These are phyloP conservation scores for Xanthorhoe designata DNA, from an alignment of 2,888 invertebrate species.

Conservation along the genomic window DNA sequence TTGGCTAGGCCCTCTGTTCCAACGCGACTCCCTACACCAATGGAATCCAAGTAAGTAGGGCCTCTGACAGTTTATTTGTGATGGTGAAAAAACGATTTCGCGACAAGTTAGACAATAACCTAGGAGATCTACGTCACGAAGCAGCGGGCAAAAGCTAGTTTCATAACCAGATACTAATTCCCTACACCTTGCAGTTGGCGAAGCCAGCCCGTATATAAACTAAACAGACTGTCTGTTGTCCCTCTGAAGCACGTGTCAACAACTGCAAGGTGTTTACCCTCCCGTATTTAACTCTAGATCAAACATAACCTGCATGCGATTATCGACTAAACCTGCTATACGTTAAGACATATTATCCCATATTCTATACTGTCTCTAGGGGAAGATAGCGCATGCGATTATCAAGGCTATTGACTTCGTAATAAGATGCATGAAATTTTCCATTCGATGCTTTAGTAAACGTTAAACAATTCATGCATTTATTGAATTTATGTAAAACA, in stretches of 20 bases:
- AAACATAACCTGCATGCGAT: conserved; percentile 5
- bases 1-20: too few relatives aligned
- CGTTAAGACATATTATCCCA: not conserved
- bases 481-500: not conserved
- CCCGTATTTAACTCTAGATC: conserved; percentile 36
- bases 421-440: not conserved
- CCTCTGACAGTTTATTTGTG: too few relatives aligned
- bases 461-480: not conserved
- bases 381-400: not conserved
- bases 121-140: too few relatives aligned
- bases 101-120: too few relatives aligned
- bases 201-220: not conserved
- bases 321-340: not conserved
- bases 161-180: not conserved
- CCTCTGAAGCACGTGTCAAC: conserved; percentile 22
- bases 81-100: too few relatives aligned
- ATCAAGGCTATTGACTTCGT: conserved; percentile 1
- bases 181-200: not conserved
- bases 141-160: not conserved
- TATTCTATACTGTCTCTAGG: not conserved
- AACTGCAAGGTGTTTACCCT: conserved; percentile 37
- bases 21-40: too few relatives aligned
- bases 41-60: too few relatives aligned
- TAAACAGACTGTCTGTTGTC: conserved; percentile 15
- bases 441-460: not conserved